A percentile compares a stretch with the other conserved stretches of the same genome.
phyloP scores from a whole-genome alignment of 2,113 vertebrate genomes.

The Rhagologus leucostigma region DNA sequence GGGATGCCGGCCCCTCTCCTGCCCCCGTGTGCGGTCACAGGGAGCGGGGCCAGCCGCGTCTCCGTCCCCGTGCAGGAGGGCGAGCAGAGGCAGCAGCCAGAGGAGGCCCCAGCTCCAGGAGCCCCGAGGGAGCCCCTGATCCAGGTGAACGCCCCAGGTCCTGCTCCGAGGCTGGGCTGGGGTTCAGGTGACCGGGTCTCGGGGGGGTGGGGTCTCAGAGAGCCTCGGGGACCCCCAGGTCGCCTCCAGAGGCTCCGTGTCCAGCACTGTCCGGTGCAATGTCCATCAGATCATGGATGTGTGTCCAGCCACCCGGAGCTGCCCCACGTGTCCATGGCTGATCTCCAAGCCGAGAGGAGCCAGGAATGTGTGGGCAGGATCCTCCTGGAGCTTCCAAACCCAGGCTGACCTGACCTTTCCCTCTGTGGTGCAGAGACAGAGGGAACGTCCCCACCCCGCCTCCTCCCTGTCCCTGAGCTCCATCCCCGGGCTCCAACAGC shows the following conservation, averaged over 20 bases:
- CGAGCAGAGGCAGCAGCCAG: rapidly evolving
- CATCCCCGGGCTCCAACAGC: rapidly evolving
- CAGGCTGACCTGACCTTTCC: background rate
- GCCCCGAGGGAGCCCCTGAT: constrained; percentile 38
- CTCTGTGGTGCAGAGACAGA: background rate
- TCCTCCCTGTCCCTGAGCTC: background rate
- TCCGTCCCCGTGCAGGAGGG: background rate
- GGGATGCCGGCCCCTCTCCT: background rate
- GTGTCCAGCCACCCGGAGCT: background rate
- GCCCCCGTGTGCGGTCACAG: background rate
- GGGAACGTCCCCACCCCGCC: rapidly evolving
- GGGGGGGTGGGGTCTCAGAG: background rate
- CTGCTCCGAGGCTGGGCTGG: background rate
- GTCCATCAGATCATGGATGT: rapidly evolving
- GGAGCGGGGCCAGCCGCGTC: rapidly evolving
- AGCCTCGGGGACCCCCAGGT: background rate
- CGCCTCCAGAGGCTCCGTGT: background rate
- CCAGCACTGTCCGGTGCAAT: background rate
- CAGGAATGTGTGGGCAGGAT: rapidly evolving
- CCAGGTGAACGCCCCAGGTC: constrained; percentile 30
- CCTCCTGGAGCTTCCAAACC: background rate
- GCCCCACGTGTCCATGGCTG: rapidly evolving
- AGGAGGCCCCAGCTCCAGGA: background rate
- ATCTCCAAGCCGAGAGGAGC: rapidly evolving
- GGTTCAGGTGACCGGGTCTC: background rate